phyloP scores from a whole-genome alignment of 1,140 invertebrate genomes.

The Sycophaga agraensis region DNA sequence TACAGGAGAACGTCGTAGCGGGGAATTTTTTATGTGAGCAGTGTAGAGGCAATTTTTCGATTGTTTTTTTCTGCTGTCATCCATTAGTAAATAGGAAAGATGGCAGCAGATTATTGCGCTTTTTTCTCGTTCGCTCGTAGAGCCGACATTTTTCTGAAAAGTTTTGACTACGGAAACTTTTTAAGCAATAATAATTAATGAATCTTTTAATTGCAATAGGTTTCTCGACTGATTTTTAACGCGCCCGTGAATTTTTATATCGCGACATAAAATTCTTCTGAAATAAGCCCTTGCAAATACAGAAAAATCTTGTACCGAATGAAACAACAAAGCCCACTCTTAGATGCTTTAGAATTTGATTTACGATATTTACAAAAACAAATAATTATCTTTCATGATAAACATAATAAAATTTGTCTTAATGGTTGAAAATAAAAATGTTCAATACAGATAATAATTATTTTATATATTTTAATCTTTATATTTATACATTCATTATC shows the following conservation, averaged over 20 bases:
- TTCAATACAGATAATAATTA: not conserved
- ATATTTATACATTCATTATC: too few species aligned
- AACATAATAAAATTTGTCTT: not conserved
- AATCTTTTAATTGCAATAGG: conserved; percentile 30
- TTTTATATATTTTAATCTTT: not conserved
- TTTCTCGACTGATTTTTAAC: conserved; percentile 26
- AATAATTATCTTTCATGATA: not conserved
- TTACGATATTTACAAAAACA: not conserved
- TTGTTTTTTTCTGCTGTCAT: conserved; percentile 56
- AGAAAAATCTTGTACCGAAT: conserved; percentile 6
- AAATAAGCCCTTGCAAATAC: not conserved
- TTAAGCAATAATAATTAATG: not conserved
- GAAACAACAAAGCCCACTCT: conserved; percentile 10
- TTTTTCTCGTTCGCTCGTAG: conserved; percentile 50
- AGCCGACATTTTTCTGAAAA: conserved; percentile 52
- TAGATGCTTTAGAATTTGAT: conserved; percentile 21
- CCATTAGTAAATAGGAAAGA: conserved; percentile 60
- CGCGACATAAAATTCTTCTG: conserved; percentile 15
- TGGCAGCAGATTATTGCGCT: conserved; percentile 59
- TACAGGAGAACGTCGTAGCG: not conserved
- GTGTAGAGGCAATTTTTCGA: conserved; percentile 51
- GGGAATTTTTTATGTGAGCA: conserved; percentile 41
- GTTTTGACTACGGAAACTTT: conserved; percentile 26
- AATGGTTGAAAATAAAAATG: not conserved
- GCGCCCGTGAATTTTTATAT: conserved; percentile 11